Evolutionary conservation across 2,888 invertebrate genomes (phyloP), one percentile per base, ranked within the genome.

Genomic region (Copidosoma aretas): DNA sequence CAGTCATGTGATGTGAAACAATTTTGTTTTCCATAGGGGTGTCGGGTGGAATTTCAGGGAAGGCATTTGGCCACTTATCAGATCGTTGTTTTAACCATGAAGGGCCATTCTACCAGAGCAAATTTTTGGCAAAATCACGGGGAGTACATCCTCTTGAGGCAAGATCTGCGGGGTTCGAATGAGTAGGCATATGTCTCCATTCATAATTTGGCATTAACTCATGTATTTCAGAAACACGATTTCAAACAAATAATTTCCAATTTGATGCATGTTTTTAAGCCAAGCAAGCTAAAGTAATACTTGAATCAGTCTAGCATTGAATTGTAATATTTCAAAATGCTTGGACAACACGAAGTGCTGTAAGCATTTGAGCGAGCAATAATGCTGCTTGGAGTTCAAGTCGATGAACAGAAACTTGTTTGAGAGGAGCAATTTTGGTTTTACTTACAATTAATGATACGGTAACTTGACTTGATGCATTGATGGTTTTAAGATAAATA

Each of bases 91-190:
- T 21, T 3, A 71, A 17, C 71, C 71, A 69, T 1, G 17, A 14
- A 12, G 71, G 73, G 1, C 69, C 72, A 2, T 24, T 49, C 22
- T 24, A 59, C 71, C 72, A 73, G 4, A 60, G 46, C 1, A 1
- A 15, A 14, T 53, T 39, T 0, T 46, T 53, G 0, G 62, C 22
- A n/a, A 60, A 64, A 15, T 59, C 65, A 10, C 53, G 1, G 8
- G 71, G 63, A 10, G 43, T n/a, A 17, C 43, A 32, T 41, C 71
- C 69, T 41, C 70, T 64, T 3, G 72, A 69, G 17, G 66, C 46
- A 25, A 69, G 41, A 41, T 73, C 70, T 1, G 72, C 66, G 17
- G 66, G 65, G 39, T 68, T 70, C 10, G 49, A 54, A 1, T 17
- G 8, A 12, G 67, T 61, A 1, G 60, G 63, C 14, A 67, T 60